These are phyloP conservation scores for Rhagoletis pomonella DNA, from an alignment of 1,140 invertebrate genomes.

Conservation along the genomic window DNA sequence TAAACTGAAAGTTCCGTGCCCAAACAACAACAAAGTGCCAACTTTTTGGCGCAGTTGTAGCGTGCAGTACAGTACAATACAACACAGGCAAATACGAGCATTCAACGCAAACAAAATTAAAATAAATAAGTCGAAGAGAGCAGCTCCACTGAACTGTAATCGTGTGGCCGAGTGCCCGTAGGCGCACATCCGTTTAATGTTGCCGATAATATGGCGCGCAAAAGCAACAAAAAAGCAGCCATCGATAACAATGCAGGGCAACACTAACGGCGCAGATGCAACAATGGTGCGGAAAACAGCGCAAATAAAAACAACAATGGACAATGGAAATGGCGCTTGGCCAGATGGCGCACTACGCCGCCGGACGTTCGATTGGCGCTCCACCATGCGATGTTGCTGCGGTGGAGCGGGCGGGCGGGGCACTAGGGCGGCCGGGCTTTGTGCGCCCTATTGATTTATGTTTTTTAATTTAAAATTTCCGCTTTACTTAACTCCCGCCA, in stretches of 20 bases:
- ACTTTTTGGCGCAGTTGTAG: not conserved
- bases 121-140: constrained; percentile 9
- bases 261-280: constrained; percentile 10
- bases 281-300: constrained; percentile 35
- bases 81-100: not conserved
- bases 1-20: not conserved
- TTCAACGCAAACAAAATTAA: not conserved
- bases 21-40: not conserved
- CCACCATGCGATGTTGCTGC: not conserved
- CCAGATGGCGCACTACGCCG: constrained; percentile 55
- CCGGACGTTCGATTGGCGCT: not conserved
- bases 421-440: not conserved
- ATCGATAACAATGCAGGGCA: constrained; percentile 34
- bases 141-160: constrained; percentile 45
- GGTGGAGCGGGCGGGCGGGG: not conserved
- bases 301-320: constrained; percentile 35
- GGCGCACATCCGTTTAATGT: constrained; percentile 58
- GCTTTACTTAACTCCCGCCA: constrained; percentile 68
- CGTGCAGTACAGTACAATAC: not conserved
- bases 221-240: constrained; percentile 12
- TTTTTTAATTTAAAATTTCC: constrained; percentile 75
- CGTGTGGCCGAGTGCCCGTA: constrained; percentile 55
- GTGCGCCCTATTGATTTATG: constrained; percentile 70
- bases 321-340: constrained; percentile 57
- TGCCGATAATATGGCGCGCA: constrained; percentile 55